phyloP scores from a whole-genome alignment of 2,888 invertebrate genomes.

The Metopia argyrocephala region DNA sequence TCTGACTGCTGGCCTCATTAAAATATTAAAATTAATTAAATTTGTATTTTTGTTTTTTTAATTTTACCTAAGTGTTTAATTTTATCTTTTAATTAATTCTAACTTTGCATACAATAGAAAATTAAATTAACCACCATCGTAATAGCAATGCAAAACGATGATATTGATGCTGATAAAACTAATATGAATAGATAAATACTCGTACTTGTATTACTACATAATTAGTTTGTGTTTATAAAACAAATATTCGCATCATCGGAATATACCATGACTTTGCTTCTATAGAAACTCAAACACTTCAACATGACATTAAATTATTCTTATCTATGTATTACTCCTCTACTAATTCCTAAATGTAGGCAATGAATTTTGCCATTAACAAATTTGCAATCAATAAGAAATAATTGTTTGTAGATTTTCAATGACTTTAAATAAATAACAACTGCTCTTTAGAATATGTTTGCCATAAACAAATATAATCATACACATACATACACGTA shows the following conservation, averaged over 20 bases:
- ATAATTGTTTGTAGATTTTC: background rate
- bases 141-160: background rate
- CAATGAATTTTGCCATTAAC: conserved; percentile 6
- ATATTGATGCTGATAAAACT: background rate
- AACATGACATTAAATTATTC: background rate
- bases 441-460: background rate
- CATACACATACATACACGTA: background rate
- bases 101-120: background rate
- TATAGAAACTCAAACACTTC: background rate
- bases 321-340: background rate
- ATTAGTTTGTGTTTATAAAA: background rate
- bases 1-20: too few species aligned
- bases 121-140: too few species aligned
- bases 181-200: background rate
- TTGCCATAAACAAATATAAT: background rate
- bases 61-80: background rate
- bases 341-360: background rate
- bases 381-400: conserved; percentile 3
- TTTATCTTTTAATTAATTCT: background rate
- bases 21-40: too few species aligned
- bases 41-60: too few species aligned
- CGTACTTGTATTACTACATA: too few species aligned
- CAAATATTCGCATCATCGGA: background rate
- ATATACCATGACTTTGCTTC: background rate
- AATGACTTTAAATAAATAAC: background rate